Percentiles rank a stretch among this genome's conserved stretches.
Conservation (phyloP, 2,888 invertebrate genomes). For the Phalangium opilio region DNA sequence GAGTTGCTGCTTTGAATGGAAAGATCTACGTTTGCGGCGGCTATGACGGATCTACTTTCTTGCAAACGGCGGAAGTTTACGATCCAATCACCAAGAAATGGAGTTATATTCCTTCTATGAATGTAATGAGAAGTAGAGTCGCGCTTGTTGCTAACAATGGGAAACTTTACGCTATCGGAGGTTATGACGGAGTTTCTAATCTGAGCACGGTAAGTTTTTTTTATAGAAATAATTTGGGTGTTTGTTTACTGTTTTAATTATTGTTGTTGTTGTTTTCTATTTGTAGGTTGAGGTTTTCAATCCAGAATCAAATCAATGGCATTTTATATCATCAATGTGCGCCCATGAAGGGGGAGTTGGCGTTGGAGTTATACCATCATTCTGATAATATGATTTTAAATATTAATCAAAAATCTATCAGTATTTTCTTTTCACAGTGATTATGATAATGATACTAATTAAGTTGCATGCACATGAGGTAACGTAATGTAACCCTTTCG, state of each 20-base stretch:
- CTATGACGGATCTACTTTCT: slow-evolving; percentile 67
- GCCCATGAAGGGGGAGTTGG: slow-evolving; percentile 80
- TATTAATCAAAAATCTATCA: too few relatives aligned
- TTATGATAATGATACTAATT: too few relatives aligned
- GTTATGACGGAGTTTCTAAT: slow-evolving; percentile 56
- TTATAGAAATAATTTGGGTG: too few relatives aligned
- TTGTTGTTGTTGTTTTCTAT: too few relatives aligned
- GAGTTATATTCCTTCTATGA: slow-evolving; percentile 47
- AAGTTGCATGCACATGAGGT: too few relatives aligned
- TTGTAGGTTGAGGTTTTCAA: slow-evolving; percentile 52
- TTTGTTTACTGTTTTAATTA: too few relatives aligned
- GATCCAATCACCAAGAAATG: slow-evolving; percentile 51
- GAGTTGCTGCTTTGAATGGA: slow-evolving; percentile 63
- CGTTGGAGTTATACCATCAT: slow-evolving; percentile 61
- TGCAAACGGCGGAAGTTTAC: slow-evolving; percentile 64
- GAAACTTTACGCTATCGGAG: slow-evolving; percentile 64
- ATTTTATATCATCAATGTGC: slow-evolving; percentile 57
- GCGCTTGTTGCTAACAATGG: slow-evolving; percentile 69
- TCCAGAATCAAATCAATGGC: slow-evolving; percentile 54
- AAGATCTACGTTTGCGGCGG: slow-evolving; percentile 71
- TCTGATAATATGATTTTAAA: too few relatives aligned
- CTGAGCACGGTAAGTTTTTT: slow-evolving; percentile 45
- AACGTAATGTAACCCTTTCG: too few relatives aligned
- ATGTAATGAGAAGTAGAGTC: slow-evolving; percentile 61
- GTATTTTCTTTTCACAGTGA: too few relatives aligned